Evolutionary conservation across 2,888 invertebrate genomes (phyloP).

Genomic region (Brenthis ino): DNA sequence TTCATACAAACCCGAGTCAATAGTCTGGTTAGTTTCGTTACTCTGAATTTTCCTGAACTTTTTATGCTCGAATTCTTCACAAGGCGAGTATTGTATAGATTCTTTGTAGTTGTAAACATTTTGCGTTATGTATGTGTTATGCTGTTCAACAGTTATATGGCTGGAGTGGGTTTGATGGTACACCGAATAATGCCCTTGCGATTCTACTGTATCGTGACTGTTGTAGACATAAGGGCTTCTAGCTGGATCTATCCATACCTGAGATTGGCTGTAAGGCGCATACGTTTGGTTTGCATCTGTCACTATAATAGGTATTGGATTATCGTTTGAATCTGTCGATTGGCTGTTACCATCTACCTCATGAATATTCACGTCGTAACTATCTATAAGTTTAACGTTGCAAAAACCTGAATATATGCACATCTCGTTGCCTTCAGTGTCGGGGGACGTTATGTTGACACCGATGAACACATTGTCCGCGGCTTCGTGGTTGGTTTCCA

Average conservation of each 20-base stretch:
- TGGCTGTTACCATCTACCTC: constrained; percentile 29
- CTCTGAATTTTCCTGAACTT: constrained; percentile 49
- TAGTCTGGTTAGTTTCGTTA: constrained; percentile 43
- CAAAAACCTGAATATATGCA: constrained; percentile 65
- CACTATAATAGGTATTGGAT: constrained; percentile 46
- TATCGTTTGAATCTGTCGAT: constrained; percentile 37
- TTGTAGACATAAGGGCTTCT: constrained; percentile 69
- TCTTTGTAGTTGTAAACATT: constrained; percentile 66
- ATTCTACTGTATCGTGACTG: constrained; percentile 50
- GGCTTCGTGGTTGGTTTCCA: constrained; percentile 59
- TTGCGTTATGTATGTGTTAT: constrained; percentile 66
- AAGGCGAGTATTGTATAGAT: constrained; percentile 47
- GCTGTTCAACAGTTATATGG: constrained; percentile 62
- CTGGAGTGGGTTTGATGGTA: constrained; percentile 50
- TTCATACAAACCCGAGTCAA: constrained; percentile 50
- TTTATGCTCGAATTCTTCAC: constrained; percentile 53
- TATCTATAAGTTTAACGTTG: constrained; percentile 63
- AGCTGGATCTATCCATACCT: constrained; percentile 71
- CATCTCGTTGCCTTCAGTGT: constrained; percentile 60
- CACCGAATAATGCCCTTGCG: constrained; percentile 52
- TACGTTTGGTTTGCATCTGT: constrained; percentile 50
- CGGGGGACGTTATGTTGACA: constrained; percentile 59
- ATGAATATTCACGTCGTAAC: constrained; percentile 48
- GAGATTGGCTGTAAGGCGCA: constrained; percentile 55
- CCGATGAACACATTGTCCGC: constrained; percentile 64